Percentiles rank a stretch among this genome's conserved stretches.
Conservation (phyloP, 2,888 invertebrate species). For the Calameuta filiformis region DNA sequence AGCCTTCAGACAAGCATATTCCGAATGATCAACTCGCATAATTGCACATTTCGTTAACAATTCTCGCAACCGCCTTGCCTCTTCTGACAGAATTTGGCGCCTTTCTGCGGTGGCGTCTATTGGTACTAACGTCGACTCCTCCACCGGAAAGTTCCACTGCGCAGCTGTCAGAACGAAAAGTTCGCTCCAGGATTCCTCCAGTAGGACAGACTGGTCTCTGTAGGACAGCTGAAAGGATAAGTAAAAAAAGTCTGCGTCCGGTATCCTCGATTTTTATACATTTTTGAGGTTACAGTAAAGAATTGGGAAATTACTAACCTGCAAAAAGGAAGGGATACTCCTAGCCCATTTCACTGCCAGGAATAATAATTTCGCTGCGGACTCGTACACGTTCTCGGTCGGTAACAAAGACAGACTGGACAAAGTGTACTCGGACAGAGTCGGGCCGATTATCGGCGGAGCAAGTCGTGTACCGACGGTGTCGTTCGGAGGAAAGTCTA, state of each 20-base stretch:
- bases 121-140: slow-evolving; percentile 69
- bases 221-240: slow-evolving; percentile 70
- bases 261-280: not conserved
- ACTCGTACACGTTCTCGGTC: slow-evolving; percentile 75
- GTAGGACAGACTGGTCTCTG: slow-evolving; percentile 78
- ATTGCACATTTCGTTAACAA: slow-evolving; percentile 75
- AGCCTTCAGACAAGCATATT: slow-evolving; percentile 88
- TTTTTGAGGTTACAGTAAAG: not conserved
- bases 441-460: slow-evolving; percentile 58
- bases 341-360: slow-evolving; percentile 84
- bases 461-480: slow-evolving; percentile 39
- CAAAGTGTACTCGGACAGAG: slow-evolving; percentile 60
- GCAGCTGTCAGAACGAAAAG: slow-evolving; percentile 85
- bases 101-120: slow-evolving; percentile 68
- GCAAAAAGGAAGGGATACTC: slow-evolving; percentile 80
- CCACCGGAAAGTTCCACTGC: slow-evolving; percentile 81
- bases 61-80: slow-evolving; percentile 73
- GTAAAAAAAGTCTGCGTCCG: not conserved
- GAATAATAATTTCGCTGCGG: slow-evolving; percentile 81
- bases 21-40: slow-evolving; percentile 81
- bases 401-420: slow-evolving; percentile 69
- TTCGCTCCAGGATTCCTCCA: slow-evolving; percentile 87
- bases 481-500: slow-evolving; percentile 38
- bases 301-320: slow-evolving; percentile 64
- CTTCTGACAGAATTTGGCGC: slow-evolving; percentile 69